Conservation (phyloP, 1,140 invertebrate genomes). For the Leptoteleia sp. region DNA sequence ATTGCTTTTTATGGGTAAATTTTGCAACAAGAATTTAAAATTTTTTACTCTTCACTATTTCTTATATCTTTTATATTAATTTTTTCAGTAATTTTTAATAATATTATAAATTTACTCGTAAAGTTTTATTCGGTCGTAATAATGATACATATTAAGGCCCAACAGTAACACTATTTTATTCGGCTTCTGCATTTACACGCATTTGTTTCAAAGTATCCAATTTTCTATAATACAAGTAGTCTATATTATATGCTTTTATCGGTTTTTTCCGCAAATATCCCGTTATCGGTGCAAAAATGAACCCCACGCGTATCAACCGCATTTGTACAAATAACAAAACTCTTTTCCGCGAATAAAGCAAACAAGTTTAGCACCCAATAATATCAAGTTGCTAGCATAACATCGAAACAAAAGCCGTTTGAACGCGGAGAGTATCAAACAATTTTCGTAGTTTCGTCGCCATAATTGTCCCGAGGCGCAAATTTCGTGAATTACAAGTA, state of each 20-base stretch:
- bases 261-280: not conserved
- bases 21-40: no score
- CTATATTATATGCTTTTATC: not conserved
- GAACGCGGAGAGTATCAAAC: slow-evolving; percentile 29
- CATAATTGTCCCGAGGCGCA: slow-evolving; percentile 35
- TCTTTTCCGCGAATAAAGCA: slow-evolving; percentile 29
- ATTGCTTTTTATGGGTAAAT: no score
- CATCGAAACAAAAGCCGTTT: slow-evolving; percentile 46
- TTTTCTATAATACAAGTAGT: no score
- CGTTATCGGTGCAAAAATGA: not conserved
- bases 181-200: no score
- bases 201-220: no score
- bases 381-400: slow-evolving; percentile 18
- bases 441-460: slow-evolving; percentile 37
- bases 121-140: no score
- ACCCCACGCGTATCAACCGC: not conserved
- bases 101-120: no score
- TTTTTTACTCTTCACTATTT: no score
- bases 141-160: no score
- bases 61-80: no score
- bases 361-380: slow-evolving; percentile 23
- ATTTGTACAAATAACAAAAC: slow-evolving; percentile 25
- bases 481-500: slow-evolving; percentile 42
- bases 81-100: no score
- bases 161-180: no score